Base-by-base conservation (phyloP, 2,113 vertebrate genomes). In the Pao palembangensis region DNA sequence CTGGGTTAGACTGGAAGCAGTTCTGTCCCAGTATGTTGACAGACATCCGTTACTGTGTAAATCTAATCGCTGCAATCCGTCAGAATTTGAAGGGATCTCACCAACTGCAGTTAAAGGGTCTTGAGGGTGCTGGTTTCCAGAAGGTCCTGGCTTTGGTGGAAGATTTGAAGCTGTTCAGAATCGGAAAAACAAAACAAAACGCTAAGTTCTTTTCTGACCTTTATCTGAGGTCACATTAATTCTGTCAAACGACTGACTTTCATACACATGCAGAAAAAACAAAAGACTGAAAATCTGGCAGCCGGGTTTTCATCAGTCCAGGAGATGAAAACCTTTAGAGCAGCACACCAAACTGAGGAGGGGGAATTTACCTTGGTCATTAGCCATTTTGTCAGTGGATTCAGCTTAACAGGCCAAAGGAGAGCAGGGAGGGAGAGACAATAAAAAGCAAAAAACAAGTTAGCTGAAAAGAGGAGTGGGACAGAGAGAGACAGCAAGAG, bases 331-430 rank as follows among this genome's bases (percentile, higher is more conserved):
- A 67, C 73, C 28, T 65, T 8, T 54, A 61, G 69, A 75, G 44
- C 69, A 15, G 60, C 51, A 51, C 14, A 14, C 68, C 69, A 79
- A 79, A 90, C 70, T 80, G 77, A 76, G 58, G 73, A 71, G 62
- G 64, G 69, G 83, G 88, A 77, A 88, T 93, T 98, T 98, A 99
- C 97, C 97, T 99, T 98, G 96, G 79, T 99, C 96, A 93, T 98
- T 98, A 94, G 95, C 93, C 96, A 99, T 98, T 98, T 98, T 98
- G 94, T 98, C 96, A 93, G 96, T 94, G 90, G 96, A 95, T 87
- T 98, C 97, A 91, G 96, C 96, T 96, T 95, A 85, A 93, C 81
- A 87, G 91, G 91, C 83, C 88, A 92, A 87, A 85, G 82, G 83
- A 88, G 92, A 93, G 80, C 82, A 89, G 82, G 67, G 75, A 80